Base-by-base conservation (phyloP, 2,797 vertebrate species). In the Vipera ursinii region DNA sequence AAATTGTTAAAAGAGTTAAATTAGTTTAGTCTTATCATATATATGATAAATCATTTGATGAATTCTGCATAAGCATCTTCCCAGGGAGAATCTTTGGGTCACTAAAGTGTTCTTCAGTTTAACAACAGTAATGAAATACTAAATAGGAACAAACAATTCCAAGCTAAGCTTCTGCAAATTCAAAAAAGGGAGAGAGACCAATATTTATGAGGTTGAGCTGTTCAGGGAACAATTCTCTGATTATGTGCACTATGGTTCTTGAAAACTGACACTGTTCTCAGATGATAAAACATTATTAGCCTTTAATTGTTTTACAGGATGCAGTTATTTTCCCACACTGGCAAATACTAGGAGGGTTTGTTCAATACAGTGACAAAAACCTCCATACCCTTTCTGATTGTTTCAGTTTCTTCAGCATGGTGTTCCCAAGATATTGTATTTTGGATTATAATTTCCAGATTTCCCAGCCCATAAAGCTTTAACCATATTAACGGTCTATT, bases 41-140 rank as follows among this genome's bases (percentile, higher is more conserved):
- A 93, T 86, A 91, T 85, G 87, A 93, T 93, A 85, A 91, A 90
- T 88, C 86, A 88, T 89, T 93, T 93, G 73, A 91, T 89, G 90
- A 73, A 48, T 91, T 91, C 69, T 89, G 59, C 78, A 87, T 88
- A 91, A 86, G 87, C 73, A 89, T 89, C 59, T 91, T 93, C 69
- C 86, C 69, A 91, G 87, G 90, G 92, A 89, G 32, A 86, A 69
- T 87, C 38, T 90, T 87, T 24, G 1, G 55, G 60, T 82, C 87
- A 89, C 69, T 57, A 57, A 82, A 91, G 86, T 93, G 69, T 82
- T 89, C 90, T 91, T 85, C 92, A 86, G 44, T 78, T 87, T 91
- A 85, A 93, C 87, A 88, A 69, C 60, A 56, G 65, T 73, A 91
- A 73, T 60, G 89, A 93, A 88, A 91, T 26, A 38, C 69, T 48